Evolutionary conservation across 2,888 invertebrate species (phyloP), one percentile per base, ranked within the genome.

Genomic region (Cataglyphis rosenhaueri): DNA sequence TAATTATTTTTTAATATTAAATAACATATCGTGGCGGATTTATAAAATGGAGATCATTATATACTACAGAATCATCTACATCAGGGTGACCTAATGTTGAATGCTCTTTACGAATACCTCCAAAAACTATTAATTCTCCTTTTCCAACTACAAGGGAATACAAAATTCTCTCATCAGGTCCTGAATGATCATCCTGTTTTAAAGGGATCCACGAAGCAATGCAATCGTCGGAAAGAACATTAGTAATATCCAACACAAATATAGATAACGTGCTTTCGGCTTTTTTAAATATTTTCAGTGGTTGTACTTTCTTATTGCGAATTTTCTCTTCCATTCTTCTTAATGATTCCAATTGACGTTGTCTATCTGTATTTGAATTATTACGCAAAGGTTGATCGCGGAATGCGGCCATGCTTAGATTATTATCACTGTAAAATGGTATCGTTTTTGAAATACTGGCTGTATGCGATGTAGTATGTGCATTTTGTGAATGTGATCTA

Each of bases 81-180:
- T 94, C 90, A 48, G 93, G 91, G 76, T 92, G 91, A 61, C 91
- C 93, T 79, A 96, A 94, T 85, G 96, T 96, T 85, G 95, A 95
- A 82, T 96, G 96, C 93, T 97, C 97, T 94, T 98, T 98, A 91
- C 97, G 97, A 88, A 99, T 98, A 82, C 99, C 99, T n/a, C 99
- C 99, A 95, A 99, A 99, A 96, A 99, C 97, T 76, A 99, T 97
- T 41, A 99, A 95, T 95, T 99, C 99, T 15, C 98, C 98, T 93
- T 98, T 97, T 18, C 98, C 99, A 87, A 97, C 96, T 6, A 98
- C 97, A 90, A 99, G 96, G 48, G 98, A 97, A 93, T 99, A 99
- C 91, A 99, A 96, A 88, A 99, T 97, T 70, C 98, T 96, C 93
- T 99, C 98, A 93, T 98, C 98, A 0, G 99, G 98, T 41, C 96